Evolutionary conservation across 2,113 vertebrate genomes (phyloP), one percentile per base, ranked within the genome.

Genomic region (Microcebus lehilahytsara): DNA sequence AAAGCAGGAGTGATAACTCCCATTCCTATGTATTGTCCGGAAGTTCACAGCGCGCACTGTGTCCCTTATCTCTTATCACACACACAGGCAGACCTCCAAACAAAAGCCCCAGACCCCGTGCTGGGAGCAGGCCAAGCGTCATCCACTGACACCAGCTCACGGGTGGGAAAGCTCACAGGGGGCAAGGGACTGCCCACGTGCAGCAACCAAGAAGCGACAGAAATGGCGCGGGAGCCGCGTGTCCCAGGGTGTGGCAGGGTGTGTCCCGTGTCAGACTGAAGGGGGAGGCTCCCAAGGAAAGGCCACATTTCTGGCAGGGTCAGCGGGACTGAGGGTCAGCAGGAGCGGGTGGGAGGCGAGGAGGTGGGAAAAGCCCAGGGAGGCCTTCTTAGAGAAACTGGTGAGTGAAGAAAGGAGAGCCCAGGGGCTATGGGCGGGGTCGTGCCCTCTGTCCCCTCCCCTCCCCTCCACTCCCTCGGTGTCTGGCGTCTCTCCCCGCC

Each of bases 11-110:
- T 3, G 1, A 6, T 4, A 53, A 12, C 9, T 42, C 58, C 25
- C 9, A 0, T 3, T 23, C 27, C 27, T 2, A 4, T 9, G 9
- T 46, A 0, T 12, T 19, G 9, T 32, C 34, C 20, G 34, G 9
- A 0, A 46, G 64, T 16, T 75, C 69, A 40, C 42, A 13, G 37
- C 2, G 40, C 40, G 17, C 49, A 32, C 75, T 20, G 2, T 1
- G n/a, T 56, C 30, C 8, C 32, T 60, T 40, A 12, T 8, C 46
- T 66, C 72, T 56, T 66, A 32, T 30, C 60, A 27, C 16, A 37
- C 9, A 42, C 22, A 80, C 25, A 75, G 75, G 32, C 72, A 23
- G 49, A 3, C 22, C 4, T 27, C 46, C 81, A 22, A 13, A n/a
- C 40, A 12, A 46, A 46, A 42, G 34, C 25, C 11, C 49, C 22